Evolutionary conservation across 2,888 invertebrate species (phyloP).

Genomic region (Macrostomum cliftonense): DNA sequence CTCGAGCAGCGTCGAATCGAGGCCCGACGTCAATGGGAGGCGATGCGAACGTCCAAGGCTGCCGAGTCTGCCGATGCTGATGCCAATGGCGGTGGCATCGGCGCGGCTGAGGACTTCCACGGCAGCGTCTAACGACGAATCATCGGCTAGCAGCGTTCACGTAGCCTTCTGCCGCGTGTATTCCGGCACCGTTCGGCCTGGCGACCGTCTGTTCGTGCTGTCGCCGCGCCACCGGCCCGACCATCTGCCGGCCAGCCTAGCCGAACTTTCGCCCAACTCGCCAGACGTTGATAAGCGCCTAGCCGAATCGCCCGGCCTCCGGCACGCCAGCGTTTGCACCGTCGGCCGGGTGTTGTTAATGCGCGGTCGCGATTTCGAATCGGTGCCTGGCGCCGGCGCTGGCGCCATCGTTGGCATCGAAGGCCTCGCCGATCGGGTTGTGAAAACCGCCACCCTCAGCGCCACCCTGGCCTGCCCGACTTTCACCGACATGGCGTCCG

Average conservation of each 20-base stretch:
- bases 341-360: no score
- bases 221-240: slow-evolving; percentile 43
- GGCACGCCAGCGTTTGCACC: no score
- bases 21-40: background rate
- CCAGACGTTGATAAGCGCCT: no score
- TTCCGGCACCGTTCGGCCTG: slow-evolving; percentile 60
- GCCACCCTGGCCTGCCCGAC: slow-evolving; percentile 62
- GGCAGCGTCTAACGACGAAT: background rate
- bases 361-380: no score
- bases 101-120: slow-evolving; percentile 29
- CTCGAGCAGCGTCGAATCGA: background rate
- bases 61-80: background rate
- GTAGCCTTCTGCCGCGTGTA: slow-evolving; percentile 80
- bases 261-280: no score
- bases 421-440: slow-evolving; percentile 56
- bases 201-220: slow-evolving; percentile 60
- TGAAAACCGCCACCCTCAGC: slow-evolving; percentile 74
- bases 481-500: slow-evolving; percentile 49
- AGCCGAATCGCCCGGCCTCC: no score
- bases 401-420: slow-evolving; percentile 45
- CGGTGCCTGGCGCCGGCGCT: slow-evolving; percentile 1
- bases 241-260: no score
- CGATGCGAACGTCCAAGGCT: background rate
- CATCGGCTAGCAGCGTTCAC: slow-evolving; percentile 43
- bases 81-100: slow-evolving; percentile 13